Evolutionary conservation across 2,888 invertebrate species (phyloP).

Genomic region (Quadroppia sp.): DNA sequence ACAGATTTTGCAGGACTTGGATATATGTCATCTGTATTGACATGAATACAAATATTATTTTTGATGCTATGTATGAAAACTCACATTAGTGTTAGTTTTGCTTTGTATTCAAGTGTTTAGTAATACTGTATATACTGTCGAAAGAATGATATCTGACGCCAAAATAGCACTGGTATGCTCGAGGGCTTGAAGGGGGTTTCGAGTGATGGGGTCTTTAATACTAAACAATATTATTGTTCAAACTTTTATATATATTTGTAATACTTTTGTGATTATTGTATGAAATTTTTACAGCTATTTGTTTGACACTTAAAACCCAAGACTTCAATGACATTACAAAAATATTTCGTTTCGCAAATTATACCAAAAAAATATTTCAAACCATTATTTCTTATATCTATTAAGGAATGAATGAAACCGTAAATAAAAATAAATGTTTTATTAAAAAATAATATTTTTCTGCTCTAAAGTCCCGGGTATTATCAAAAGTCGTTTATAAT

Average conservation of each 20-base stretch:
- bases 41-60: constrained; percentile 20
- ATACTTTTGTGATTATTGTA: constrained; percentile 10
- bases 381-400: background rate
- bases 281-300: background rate
- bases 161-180: constrained; percentile 2
- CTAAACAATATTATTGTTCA: background rate
- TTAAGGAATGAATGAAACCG: constrained; percentile 7
- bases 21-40: constrained; percentile 26
- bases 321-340: background rate
- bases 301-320: background rate
- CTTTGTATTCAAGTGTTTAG: constrained; percentile 1
- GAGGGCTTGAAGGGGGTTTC: constrained; percentile 15
- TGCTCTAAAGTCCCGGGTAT: background rate
- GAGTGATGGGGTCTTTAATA: background rate
- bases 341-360: background rate
- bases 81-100: background rate
- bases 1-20: background rate
- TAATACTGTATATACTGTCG: too few species aligned
- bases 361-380: background rate
- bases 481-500: background rate
- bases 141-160: background rate
- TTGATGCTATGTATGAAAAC: constrained; percentile 1
- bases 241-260: background rate
- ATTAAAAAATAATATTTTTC: background rate
- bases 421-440: constrained; percentile 26